These are phyloP conservation scores for Drosophila seguyi DNA, from an alignment of 1,140 invertebrate species.

Conservation along the genomic window DNA sequence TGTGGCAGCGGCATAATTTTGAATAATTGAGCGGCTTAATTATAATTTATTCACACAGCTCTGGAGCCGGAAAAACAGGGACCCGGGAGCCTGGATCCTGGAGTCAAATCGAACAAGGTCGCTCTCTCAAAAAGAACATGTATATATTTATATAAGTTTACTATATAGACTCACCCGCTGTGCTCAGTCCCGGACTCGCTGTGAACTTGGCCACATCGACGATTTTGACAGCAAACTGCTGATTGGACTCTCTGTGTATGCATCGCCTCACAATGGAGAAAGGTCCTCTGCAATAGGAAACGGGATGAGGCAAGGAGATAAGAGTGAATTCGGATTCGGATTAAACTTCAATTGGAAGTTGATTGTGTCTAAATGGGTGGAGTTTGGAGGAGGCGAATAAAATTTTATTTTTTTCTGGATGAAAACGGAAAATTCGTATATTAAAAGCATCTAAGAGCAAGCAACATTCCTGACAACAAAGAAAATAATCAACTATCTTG, in stretches of 20 bases:
- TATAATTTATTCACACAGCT: slow-evolving; percentile 79
- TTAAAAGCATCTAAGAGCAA: neutral
- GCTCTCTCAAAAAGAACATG: too few relatives aligned
- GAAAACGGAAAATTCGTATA: slow-evolving; percentile 1
- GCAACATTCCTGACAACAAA: neutral
- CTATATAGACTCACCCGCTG: slow-evolving; percentile 91
- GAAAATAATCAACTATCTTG: slow-evolving; percentile 5
- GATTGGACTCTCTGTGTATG: slow-evolving; percentile 96
- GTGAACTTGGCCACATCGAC: slow-evolving; percentile 99
- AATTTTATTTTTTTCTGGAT: slow-evolving; percentile 22
- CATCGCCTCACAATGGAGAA: slow-evolving; percentile 98
- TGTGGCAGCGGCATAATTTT: slow-evolving; percentile 75
- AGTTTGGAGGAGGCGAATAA: slow-evolving; percentile 12
- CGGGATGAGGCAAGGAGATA: neutral
- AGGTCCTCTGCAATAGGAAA: slow-evolving; percentile 94
- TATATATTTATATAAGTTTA: neutral
- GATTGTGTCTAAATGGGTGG: slow-evolving; percentile 35
- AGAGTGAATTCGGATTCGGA: slow-evolving; percentile 16
- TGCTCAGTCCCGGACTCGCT: slow-evolving; percentile 96
- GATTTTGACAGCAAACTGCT: slow-evolving; percentile 99
- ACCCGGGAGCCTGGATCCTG: neutral
- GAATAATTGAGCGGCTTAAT: slow-evolving; percentile 82
- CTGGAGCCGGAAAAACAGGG: neutral
- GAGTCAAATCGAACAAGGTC: slow-evolving; percentile 49
- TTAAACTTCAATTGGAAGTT: slow-evolving; percentile 48